Percentiles rank a stretch among this genome's conserved stretches.
Evolutionary conservation across 2,888 invertebrate species (phyloP).

Genomic region (Plebejus anna): DNA sequence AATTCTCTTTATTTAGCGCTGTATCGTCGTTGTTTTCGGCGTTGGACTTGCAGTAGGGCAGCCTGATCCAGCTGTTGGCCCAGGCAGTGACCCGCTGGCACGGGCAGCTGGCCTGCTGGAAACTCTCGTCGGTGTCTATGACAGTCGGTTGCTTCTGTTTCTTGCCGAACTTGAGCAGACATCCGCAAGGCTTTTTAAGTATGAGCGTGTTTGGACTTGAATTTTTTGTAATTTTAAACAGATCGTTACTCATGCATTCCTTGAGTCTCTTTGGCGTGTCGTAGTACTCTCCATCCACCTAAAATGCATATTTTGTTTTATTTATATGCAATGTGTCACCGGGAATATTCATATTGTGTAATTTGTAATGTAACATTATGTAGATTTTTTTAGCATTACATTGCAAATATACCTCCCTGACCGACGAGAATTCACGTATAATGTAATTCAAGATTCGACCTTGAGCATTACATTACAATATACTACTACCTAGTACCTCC

Average conservation of each 20-base stretch:
- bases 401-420: too few relatives aligned
- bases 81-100: slow-evolving; percentile 83
- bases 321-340: not conserved
- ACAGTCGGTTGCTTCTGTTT: slow-evolving; percentile 57
- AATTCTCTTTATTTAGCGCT: slow-evolving; percentile 77
- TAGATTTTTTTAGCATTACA: too few relatives aligned
- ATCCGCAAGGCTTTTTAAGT: slow-evolving; percentile 84
- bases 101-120: slow-evolving; percentile 69
- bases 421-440: too few relatives aligned
- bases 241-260: slow-evolving; percentile 81
- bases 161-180: slow-evolving; percentile 78
- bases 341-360: too few relatives aligned
- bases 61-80: slow-evolving; percentile 82
- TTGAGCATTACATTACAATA: too few relatives aligned
- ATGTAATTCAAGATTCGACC: too few relatives aligned
- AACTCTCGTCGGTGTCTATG: slow-evolving; percentile 59
- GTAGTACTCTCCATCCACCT: slow-evolving; percentile 81
- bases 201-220: slow-evolving; percentile 79
- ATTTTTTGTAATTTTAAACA: slow-evolving; percentile 68
- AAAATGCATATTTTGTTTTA: slow-evolving; percentile 33
- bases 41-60: slow-evolving; percentile 78
- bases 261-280: slow-evolving; percentile 87
- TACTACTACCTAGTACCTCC: too few relatives aligned
- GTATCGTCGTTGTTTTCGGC: slow-evolving; percentile 49
- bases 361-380: too few relatives aligned